A percentile compares a stretch with the other conserved stretches of the same genome.
phyloP scores from a whole-genome alignment of 2,113 vertebrate species.

The Erythrocercus mccallii region DNA sequence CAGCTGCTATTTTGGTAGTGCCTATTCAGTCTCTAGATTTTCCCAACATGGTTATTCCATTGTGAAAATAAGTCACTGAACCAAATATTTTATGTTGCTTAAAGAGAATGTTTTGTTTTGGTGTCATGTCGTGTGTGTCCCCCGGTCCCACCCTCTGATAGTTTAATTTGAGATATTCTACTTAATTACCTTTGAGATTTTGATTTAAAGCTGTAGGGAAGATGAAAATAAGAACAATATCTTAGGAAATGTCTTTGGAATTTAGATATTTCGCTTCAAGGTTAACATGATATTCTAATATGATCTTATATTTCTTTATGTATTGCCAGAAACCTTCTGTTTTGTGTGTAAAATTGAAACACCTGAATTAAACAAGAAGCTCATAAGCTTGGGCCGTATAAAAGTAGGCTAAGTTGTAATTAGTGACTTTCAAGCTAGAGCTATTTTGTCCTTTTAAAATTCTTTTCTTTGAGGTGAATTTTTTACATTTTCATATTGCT shows the following conservation, averaged over 20 bases:
- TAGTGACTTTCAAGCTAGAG: neutral
- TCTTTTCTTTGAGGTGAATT: neutral
- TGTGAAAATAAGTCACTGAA: neutral
- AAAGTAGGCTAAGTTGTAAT: neutral
- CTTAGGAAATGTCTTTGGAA: neutral
- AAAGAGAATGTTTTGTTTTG: neutral
- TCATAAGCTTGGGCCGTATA: neutral
- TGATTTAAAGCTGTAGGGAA: neutral
- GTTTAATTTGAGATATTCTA: neutral
- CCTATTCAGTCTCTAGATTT: neutral
- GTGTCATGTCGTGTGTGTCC: rapidly evolving
- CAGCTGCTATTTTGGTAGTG: neutral
- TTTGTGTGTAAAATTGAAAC: neutral
- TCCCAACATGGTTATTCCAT: neutral
- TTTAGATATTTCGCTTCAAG: neutral
- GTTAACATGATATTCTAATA: neutral
- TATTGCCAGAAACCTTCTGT: neutral
- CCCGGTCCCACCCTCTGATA: neutral
- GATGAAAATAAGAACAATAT: neutral
- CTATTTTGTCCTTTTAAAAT: neutral
- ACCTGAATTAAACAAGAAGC: neutral
- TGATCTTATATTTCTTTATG: neutral
- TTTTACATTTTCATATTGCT: neutral
- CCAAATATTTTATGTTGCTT: neutral
- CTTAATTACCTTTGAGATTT: neutral